A percentile compares a stretch with the other conserved stretches of the same genome.
phyloP scores from a whole-genome alignment of 53 echinoderm and acorn worm genomes.

The Apostichopus leukothele region DNA sequence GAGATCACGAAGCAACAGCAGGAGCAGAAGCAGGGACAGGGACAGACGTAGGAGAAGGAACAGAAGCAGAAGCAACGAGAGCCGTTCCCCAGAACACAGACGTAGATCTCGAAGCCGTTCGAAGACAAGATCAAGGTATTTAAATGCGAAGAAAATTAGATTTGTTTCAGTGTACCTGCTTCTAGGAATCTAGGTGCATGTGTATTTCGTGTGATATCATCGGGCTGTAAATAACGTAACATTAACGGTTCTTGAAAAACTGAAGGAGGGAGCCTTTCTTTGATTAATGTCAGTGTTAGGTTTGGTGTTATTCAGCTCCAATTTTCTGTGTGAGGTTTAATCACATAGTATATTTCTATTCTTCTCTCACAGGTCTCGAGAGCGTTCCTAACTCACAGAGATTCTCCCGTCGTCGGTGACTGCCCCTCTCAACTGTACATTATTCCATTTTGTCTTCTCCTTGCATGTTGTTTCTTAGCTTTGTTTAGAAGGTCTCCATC shows the following conservation, averaged over 20 bases:
- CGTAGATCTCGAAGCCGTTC: slow-evolving; percentile 20
- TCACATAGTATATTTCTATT: background rate
- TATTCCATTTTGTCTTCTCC: background rate
- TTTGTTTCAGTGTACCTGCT: background rate
- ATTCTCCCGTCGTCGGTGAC: background rate
- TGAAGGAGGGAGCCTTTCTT: background rate
- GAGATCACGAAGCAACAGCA: slow-evolving; percentile 54
- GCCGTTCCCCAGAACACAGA: slow-evolving; percentile 8
- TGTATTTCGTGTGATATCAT: background rate
- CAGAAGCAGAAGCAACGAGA: slow-evolving; percentile 36
- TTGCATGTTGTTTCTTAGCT: background rate
- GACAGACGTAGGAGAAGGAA: slow-evolving; percentile 45
- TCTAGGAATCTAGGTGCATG: background rate
- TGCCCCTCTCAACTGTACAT: background rate
- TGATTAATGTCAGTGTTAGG: no score
- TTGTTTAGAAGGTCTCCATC: no score
- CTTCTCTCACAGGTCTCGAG: background rate
- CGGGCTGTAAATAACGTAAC: background rate
- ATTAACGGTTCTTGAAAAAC: background rate
- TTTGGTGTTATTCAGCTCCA: background rate
- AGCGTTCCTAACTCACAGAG: background rate
- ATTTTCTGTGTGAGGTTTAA: background rate
- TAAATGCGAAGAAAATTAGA: background rate
- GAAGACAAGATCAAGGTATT: slow-evolving; percentile 24
- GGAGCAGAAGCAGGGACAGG: slow-evolving; percentile 50